Base-by-base conservation (phyloP, 2,113 vertebrate species). In the Perca schrenkii region DNA sequence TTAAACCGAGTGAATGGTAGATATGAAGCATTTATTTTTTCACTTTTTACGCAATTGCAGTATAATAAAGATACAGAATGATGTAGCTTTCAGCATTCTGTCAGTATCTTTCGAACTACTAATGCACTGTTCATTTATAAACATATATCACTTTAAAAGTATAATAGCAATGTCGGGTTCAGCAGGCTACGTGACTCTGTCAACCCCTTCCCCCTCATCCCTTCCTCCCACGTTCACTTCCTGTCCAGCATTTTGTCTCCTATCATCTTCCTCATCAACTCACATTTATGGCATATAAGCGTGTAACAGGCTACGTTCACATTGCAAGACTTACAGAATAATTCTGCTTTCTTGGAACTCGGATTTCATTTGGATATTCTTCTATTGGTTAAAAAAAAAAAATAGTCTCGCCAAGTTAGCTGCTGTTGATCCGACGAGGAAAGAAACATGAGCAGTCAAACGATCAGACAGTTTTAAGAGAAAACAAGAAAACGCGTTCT, bases 161-260 rank as follows among this genome's bases (percentile, higher is more conserved):
- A 28, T 49, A 8, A 50, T 19, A 50, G 13, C 16, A 4, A 54
- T 19, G 14, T 43, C 6, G 7, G 19, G 15, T 77, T 8, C 2
- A 47, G 14, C 19, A 67, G 31, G 5, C 31, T 22, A 43, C 40
- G 50, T 56, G 28, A 4, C 5, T 21, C 16, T n/a, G 46, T 73
- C 16, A 74, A 34, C 52, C 49, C 22, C n/a, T 2, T 68, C 49
- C n/a, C 16, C 50, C 4, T 68, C 53, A 60, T 65, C 21, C 4
- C 31, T 72, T 53, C 15, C 13, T 40, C 49, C 21, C 15, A 40
- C 4, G 0, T 79, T 46, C 47, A 82, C 74, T 40, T 86, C 36
- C 66, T 63, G 49, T 60, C 47, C 25, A 66, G 1, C 60, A 69
- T 69, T 65, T 87, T 62, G 25, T 82, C 17, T 72, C 64, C 8